Conservation (phyloP, 2,888 invertebrate genomes). For the Coremacera marginata region DNA sequence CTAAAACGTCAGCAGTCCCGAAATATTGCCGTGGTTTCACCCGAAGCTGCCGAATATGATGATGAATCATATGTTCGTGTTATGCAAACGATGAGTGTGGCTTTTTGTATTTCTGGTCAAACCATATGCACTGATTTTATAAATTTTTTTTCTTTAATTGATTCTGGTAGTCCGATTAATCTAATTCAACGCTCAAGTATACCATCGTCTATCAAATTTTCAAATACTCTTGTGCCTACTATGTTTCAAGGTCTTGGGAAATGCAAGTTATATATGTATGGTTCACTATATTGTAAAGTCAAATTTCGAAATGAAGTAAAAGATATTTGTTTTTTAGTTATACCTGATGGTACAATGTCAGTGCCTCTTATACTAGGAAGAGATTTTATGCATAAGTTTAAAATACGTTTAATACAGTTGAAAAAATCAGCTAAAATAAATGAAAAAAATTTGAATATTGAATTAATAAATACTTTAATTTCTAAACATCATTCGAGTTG, state of each 20-base stretch:
- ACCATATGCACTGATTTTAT: background rate
- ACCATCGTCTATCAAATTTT: slow-evolving; percentile 14
- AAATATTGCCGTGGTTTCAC: background rate
- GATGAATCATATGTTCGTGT: background rate
- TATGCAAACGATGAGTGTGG: slow-evolving; percentile 11
- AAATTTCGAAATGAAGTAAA: no score
- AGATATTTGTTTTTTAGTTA: no score
- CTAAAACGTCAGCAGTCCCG: background rate
- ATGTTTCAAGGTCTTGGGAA: background rate
- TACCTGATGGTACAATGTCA: slow-evolving; percentile 23
- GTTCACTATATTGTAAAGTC: background rate
- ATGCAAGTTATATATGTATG: background rate
- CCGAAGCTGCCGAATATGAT: slow-evolving; percentile 7
- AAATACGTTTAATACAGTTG: background rate
- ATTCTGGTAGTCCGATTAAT: slow-evolving; percentile 37
- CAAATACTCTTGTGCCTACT: no score
- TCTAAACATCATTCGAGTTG: no score
- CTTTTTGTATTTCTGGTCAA: background rate
- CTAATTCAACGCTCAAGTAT: slow-evolving; percentile 30
- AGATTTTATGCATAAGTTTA: slow-evolving; percentile 34
- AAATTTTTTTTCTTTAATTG: slow-evolving; percentile 2
- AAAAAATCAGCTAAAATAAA: no score
- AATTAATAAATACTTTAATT: no score
- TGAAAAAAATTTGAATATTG: no score
- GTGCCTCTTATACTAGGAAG: slow-evolving; percentile 27